These are phyloP conservation scores for Apis cerana DNA, from an alignment of 1,140 invertebrate genomes.

Conservation along the genomic window DNA sequence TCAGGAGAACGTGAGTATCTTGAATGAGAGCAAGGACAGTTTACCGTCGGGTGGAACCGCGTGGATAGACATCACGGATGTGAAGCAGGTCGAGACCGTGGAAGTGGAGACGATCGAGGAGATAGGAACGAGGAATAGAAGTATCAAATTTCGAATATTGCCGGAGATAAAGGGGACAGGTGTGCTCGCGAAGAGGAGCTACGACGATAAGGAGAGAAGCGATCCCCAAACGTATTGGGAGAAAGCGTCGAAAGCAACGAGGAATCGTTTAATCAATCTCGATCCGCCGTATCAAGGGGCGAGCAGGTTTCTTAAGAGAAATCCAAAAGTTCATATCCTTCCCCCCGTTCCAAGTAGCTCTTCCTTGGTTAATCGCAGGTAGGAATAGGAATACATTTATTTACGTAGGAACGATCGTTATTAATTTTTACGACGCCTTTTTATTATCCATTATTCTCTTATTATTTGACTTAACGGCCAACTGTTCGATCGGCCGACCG, in stretches of 20 bases:
- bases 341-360: constrained; percentile 58
- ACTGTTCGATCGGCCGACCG: no score
- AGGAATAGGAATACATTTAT: constrained; percentile 16
- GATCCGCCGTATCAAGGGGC: constrained; percentile 14
- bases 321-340: constrained; percentile 53
- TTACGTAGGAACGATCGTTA: no score
- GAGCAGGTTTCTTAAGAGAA: constrained; percentile 52
- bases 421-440: no score
- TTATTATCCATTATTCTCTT: no score
- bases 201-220: background rate
- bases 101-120: constrained; percentile 58
- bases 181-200: constrained; percentile 6
- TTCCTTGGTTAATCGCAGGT: constrained; percentile 50
- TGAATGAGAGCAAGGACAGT: constrained; percentile 66
- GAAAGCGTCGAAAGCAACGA: constrained; percentile 33
- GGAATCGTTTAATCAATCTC: constrained; percentile 41
- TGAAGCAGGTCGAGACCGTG: constrained; percentile 18
- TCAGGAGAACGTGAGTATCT: constrained; percentile 56
- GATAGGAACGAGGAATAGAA: constrained; percentile 35
- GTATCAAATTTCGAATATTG: constrained; percentile 28
- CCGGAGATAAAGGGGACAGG: constrained; percentile 42
- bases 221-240: constrained; percentile 42
- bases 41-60: constrained; percentile 60
- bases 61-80: constrained; percentile 13
- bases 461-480: no score